These are phyloP conservation scores for Orthosia gracilis DNA, from an alignment of 2,888 invertebrate species.

Conservation along the genomic window DNA sequence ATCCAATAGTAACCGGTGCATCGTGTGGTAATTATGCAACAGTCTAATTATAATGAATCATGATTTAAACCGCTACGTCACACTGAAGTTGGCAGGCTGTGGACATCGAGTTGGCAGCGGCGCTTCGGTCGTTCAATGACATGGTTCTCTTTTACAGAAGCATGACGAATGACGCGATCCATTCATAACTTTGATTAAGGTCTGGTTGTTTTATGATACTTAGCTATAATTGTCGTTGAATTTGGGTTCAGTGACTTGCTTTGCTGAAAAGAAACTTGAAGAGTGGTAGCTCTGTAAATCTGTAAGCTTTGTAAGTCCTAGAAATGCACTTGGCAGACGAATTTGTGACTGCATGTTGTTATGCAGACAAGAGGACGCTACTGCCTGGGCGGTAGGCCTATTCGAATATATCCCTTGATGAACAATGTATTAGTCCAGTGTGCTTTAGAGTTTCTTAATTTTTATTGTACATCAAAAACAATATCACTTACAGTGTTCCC, in stretches of 20 bases:
- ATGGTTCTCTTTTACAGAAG: constrained; percentile 72
- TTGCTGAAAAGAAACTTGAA: not conserved
- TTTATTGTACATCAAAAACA: too few relatives aligned
- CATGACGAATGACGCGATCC: constrained; percentile 77
- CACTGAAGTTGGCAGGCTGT: constrained; percentile 58
- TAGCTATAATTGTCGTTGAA: not conserved
- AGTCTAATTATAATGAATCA: constrained; percentile 71
- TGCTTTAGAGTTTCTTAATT: too few relatives aligned
- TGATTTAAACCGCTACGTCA: constrained; percentile 65
- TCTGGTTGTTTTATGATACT: constrained; percentile 4
- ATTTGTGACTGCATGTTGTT: not conserved
- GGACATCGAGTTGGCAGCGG: constrained; percentile 69
- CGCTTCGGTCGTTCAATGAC: constrained; percentile 79
- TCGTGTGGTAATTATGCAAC: constrained; percentile 70
- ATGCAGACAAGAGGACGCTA: not conserved
- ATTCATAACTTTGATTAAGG: constrained; percentile 78
- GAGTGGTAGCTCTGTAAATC: not conserved
- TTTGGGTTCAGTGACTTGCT: not conserved
- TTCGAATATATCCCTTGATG: not conserved
- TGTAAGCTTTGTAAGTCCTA: not conserved
- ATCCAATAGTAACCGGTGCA: constrained; percentile 52
- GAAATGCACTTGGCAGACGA: constrained; percentile 15
- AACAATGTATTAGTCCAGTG: not conserved
- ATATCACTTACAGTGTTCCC: too few relatives aligned
- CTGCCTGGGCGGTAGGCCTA: too few relatives aligned